These are phyloP conservation scores for Scalopus aquaticus DNA, from an alignment of 2,113 vertebrate species.

Conservation along the genomic window DNA sequence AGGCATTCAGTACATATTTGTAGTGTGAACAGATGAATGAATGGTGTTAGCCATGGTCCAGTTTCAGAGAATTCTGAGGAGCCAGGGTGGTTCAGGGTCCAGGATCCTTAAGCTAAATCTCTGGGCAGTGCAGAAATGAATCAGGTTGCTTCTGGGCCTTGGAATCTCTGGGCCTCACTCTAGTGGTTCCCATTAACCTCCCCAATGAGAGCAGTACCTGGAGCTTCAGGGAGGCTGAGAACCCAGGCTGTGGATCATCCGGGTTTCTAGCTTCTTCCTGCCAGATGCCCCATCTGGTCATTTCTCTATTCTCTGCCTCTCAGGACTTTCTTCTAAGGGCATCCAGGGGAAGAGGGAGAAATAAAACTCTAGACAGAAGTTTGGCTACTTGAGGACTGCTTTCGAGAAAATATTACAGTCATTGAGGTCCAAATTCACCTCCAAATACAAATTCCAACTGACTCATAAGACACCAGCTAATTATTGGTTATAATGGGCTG, in stretches of 20 bases:
- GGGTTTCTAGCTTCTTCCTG: not conserved
- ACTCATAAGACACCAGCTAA: not conserved
- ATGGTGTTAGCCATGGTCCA: not conserved
- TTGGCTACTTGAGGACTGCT: not conserved
- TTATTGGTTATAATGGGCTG: not conserved
- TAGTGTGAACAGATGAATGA: not conserved
- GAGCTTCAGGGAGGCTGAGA: not conserved
- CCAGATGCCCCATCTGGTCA: not conserved
- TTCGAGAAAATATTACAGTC: not conserved
- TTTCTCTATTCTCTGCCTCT: not conserved
- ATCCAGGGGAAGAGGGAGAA: not conserved
- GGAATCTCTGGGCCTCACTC: not conserved
- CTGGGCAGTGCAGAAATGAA: not conserved
- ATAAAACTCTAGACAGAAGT: no score
- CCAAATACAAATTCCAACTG: not conserved
- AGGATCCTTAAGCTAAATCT: not conserved
- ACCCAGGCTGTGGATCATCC: no score
- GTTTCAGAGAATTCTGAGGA: not conserved
- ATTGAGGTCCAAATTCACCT: not conserved
- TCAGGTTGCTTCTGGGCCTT: not conserved
- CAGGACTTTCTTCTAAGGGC: not conserved
- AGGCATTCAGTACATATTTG: not conserved
- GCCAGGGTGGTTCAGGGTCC: not conserved
- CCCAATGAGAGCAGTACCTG: not conserved
- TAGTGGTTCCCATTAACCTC: not conserved